Evolutionary conservation across 2,113 vertebrate genomes (phyloP).

Genomic region (Cyphotilapia sp.): DNA sequence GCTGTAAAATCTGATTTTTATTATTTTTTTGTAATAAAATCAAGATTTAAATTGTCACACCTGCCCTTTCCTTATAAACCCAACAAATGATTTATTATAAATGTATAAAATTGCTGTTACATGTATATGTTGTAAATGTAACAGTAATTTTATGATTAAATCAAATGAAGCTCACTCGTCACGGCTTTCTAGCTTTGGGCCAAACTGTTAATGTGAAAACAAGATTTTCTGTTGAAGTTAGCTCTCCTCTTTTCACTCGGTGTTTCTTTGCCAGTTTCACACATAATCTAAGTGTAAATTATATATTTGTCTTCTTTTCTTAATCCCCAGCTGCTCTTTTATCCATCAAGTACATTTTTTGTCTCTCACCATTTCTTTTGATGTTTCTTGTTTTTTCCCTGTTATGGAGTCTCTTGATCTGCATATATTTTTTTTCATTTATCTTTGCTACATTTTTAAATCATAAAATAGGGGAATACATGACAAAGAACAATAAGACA

Average conservation of each 20-base stretch:
- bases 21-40: not conserved
- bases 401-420: not conserved
- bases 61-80: not conserved
- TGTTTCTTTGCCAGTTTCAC: not conserved
- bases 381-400: not conserved
- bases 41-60: not conserved
- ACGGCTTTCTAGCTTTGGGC: not conserved
- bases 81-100: not conserved
- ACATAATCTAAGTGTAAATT: not conserved
- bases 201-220: not conserved
- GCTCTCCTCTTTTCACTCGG: not conserved
- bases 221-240: not conserved
- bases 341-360: not conserved
- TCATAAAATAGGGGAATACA: not conserved
- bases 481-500: not conserved
- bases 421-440: not conserved
- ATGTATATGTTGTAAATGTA: not conserved
- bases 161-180: not conserved
- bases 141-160: not conserved
- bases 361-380: not conserved
- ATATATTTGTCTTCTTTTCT: not conserved
- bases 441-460: not conserved
- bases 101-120: not conserved
- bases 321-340: not conserved
- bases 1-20: not conserved